A percentile compares a stretch with the other conserved stretches of the same genome.
These are phyloP conservation scores for Pseudolaguvia tuberculata DNA, from an alignment of 2,113 vertebrate species.

Conservation along the genomic window DNA sequence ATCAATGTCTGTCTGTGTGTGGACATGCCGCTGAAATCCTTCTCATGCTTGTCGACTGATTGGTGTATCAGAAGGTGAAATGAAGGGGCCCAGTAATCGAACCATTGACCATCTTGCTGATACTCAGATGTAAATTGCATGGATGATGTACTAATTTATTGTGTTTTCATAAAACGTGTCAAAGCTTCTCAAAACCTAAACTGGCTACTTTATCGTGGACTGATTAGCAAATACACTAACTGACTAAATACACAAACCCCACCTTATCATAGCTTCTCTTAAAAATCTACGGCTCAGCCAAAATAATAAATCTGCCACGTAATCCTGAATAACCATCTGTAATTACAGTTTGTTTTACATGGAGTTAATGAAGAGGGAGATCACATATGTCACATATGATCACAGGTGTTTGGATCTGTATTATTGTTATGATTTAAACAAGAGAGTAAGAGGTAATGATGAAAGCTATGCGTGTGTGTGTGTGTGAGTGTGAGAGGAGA, in stretches of 20 bases:
- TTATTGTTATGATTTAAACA: slow-evolving; percentile 39
- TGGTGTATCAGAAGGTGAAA: no score
- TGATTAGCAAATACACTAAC: no score
- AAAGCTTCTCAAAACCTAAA: no score
- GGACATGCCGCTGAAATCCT: not conserved
- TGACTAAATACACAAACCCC: no score
- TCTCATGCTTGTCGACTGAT: not conserved
- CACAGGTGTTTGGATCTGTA: slow-evolving; percentile 42
- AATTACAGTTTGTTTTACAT: slow-evolving; percentile 24
- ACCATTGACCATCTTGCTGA: no score
- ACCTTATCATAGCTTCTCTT: no score
- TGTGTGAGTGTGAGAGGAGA: not conserved
- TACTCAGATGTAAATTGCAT: no score
- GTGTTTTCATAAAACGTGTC: no score
- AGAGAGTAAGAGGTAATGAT: not conserved
- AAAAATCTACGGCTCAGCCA: not conserved
- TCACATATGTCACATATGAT: no score
- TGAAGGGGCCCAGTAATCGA: no score
- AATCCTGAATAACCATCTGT: slow-evolving; percentile 15
- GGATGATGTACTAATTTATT: no score
- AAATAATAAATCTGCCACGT: not conserved
- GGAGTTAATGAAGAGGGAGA: slow-evolving; percentile 13
- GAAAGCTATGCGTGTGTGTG: not conserved
- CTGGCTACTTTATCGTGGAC: no score
- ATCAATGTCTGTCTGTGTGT: not conserved